Evolutionary conservation across 2,113 vertebrate species (phyloP).

Genomic region (Melozone crissalis): DNA sequence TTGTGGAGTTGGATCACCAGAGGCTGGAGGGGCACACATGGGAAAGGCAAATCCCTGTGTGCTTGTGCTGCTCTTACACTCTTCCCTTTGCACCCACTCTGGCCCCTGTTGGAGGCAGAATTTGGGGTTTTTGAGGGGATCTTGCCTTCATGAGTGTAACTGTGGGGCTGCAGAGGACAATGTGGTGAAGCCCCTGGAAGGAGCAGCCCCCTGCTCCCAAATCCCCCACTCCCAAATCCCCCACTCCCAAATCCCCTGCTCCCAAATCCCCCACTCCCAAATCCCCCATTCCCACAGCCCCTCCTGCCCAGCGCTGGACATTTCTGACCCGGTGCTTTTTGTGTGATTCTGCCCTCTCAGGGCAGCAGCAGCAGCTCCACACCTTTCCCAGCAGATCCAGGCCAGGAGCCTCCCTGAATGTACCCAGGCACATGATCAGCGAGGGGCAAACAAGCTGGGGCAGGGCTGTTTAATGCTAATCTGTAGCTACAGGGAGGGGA

Average conservation of each 20-base stretch:
- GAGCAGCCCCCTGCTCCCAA: neutral
- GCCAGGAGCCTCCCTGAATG: neutral
- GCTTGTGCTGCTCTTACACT: neutral
- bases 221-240: too few relatives aligned
- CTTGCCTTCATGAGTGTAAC: accelerated
- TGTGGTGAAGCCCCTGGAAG: neutral
- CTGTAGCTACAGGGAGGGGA: neutral
- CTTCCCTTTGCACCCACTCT: neutral
- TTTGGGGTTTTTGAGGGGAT: neutral
- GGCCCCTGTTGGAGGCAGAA: neutral
- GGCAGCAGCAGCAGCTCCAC: neutral
- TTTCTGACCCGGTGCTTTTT: neutral
- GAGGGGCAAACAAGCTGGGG: neutral
- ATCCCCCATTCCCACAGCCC: neutral
- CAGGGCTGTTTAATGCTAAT: neutral
- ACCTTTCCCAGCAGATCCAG: neutral
- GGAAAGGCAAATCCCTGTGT: accelerated
- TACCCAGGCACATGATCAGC: neutral
- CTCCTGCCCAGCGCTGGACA: neutral
- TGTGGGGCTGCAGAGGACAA: accelerated
- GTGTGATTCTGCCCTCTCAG: neutral
- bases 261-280: neutral
- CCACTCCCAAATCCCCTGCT: neutral
- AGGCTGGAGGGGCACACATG: accelerated
- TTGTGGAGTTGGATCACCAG: neutral